These are phyloP conservation scores for Phrynocephalus versicolor DNA, from an alignment of 2,113 vertebrate species.

Conservation along the genomic window DNA sequence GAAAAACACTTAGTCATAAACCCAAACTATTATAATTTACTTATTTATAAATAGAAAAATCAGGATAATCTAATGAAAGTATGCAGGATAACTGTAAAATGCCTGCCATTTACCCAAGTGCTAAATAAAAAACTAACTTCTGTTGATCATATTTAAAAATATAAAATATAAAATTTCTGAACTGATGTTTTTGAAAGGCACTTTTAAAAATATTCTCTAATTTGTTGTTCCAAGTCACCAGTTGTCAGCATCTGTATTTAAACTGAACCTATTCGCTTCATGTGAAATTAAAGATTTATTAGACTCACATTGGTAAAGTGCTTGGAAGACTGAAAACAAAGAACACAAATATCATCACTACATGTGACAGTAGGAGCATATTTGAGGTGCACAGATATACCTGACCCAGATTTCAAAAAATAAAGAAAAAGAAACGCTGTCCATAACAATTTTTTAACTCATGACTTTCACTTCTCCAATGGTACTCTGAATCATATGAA, in stretches of 20 bases:
- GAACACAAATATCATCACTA: conserved; percentile 35
- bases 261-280: conserved; percentile 3
- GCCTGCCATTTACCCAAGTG: background rate
- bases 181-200: background rate
- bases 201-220: background rate
- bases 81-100: background rate
- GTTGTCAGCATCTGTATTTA: background rate
- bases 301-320: conserved; percentile 54
- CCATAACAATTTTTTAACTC: conserved; percentile 76
- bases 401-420: conserved; percentile 69
- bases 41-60: background rate
- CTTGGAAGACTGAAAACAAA: conserved; percentile 44
- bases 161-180: conserved; percentile 6
- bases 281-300: conserved; percentile 36
- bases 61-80: background rate
- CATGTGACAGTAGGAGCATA: conserved; percentile 52
- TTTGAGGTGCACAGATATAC: conserved; percentile 13
- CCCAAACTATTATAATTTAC: background rate
- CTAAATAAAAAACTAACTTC: background rate
- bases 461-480: conserved; percentile 77
- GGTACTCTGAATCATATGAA: conserved; percentile 76
- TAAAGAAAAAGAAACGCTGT: conserved; percentile 65
- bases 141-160: background rate
- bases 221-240: background rate
- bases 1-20: background rate